These are phyloP conservation scores for Tinamus major DNA, from an alignment of 2,797 vertebrate genomes.

Conservation along the genomic window DNA sequence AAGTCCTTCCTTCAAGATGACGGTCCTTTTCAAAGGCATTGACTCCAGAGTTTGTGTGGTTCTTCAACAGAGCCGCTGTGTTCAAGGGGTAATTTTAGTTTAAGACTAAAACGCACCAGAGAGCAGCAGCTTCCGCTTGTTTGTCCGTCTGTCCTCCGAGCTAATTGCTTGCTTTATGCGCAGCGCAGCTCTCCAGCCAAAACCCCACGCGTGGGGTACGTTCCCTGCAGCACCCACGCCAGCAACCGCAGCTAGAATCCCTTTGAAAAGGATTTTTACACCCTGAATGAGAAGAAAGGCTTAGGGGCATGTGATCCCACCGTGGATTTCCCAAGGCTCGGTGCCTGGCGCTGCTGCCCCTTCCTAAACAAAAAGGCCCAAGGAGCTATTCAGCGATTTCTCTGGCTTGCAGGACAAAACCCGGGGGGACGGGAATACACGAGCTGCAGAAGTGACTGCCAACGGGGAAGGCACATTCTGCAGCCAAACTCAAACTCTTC, in stretches of 20 bases:
- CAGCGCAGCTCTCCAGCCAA: conserved; percentile 15
- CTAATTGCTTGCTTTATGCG: neutral
- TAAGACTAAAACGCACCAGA: conserved; percentile 42
- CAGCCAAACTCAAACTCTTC: conserved; percentile 5
- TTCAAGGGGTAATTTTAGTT: conserved; percentile 37
- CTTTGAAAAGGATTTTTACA: conserved; percentile 44
- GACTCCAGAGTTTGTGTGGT: neutral
- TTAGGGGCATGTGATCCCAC: conserved; percentile 28
- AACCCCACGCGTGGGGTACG: neutral
- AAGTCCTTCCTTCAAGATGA: neutral
- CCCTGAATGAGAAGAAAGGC: conserved; percentile 42
- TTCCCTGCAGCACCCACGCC: conserved; percentile 14
- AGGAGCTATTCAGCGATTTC: conserved; percentile 55
- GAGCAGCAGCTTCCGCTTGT: neutral
- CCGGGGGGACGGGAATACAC: conserved; percentile 43
- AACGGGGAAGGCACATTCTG: conserved; percentile 2
- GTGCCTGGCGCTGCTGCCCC: conserved; percentile 35
- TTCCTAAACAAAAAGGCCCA: conserved; percentile 47
- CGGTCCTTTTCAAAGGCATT: neutral
- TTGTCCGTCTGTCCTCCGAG: conserved; percentile 1
- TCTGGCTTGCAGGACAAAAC: conserved; percentile 51
- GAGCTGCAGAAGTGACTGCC: conserved; percentile 14
- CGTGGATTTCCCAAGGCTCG: neutral
- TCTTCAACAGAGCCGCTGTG: conserved; percentile 25
- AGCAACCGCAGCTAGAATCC: conserved; percentile 4